These are phyloP conservation scores for Dichetophora obliterata DNA, from an alignment of 2,888 invertebrate genomes.

Conservation along the genomic window DNA sequence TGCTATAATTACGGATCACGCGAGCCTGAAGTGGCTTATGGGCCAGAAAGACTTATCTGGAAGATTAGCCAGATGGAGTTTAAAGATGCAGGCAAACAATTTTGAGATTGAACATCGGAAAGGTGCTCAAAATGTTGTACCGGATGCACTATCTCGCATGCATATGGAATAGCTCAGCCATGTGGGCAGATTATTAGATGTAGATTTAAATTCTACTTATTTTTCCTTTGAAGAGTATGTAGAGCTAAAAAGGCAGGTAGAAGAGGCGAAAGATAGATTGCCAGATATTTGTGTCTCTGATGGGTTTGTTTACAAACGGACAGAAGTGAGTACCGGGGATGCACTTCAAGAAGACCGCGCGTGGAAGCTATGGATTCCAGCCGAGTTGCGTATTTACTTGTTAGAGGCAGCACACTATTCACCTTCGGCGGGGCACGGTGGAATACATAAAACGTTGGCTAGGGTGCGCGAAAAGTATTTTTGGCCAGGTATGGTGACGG, in stretches of 20 bases:
- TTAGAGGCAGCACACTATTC: not conserved
- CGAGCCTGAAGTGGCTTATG: not conserved
- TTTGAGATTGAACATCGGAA: not conserved
- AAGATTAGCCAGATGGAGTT: not conserved
- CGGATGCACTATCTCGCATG: not conserved
- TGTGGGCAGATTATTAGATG: too few relatives aligned
- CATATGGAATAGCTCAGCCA: not conserved
- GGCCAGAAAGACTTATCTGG: not conserved
- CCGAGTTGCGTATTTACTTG: not conserved
- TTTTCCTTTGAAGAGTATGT: too few relatives aligned
- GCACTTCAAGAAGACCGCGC: not conserved
- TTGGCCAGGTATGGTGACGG: not conserved
- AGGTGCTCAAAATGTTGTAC: not conserved
- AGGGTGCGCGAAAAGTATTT: not conserved
- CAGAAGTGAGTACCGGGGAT: too few relatives aligned
- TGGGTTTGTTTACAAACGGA: not conserved
- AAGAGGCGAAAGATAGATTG: not conserved
- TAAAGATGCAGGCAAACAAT: not conserved
- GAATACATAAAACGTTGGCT: not conserved
- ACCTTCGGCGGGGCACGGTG: not conserved
- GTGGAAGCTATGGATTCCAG: not conserved
- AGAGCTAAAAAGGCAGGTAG: too few relatives aligned
- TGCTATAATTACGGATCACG: conserved; percentile 23
- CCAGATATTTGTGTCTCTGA: not conserved
- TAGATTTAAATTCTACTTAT: too few relatives aligned